Conservation (phyloP, 1,140 invertebrate genomes). For the Proales similis region DNA sequence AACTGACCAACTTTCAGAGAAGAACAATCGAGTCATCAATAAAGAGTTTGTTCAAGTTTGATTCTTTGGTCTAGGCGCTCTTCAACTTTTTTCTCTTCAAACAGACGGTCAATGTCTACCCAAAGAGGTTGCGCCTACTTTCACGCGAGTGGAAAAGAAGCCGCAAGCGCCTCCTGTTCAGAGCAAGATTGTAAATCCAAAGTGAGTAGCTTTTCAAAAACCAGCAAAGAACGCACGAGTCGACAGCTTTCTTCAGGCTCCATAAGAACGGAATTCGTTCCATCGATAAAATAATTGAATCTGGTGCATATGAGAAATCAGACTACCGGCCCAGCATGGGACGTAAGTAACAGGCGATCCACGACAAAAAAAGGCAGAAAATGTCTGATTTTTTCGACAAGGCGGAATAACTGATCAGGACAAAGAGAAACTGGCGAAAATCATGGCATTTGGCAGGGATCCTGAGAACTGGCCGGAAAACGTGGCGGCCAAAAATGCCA, state of each 20-base stretch:
- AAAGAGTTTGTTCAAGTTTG: slow-evolving; percentile 4
- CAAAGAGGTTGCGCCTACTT: slow-evolving; percentile 7
- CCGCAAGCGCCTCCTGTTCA: background rate
- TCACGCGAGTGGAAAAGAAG: slow-evolving; percentile 4
- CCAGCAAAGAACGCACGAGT: background rate
- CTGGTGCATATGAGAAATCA: slow-evolving; percentile 36
- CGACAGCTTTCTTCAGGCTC: background rate
- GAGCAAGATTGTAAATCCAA: slow-evolving; percentile 4
- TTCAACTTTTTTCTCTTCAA: background rate
- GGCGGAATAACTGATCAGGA: slow-evolving; percentile 30
- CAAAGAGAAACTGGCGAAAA: slow-evolving; percentile 30
- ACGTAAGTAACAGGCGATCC: background rate
- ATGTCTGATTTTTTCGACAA: background rate
- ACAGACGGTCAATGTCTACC: slow-evolving; percentile 25
- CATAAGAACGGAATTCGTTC: slow-evolving; percentile 3
- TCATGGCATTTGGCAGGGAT: slow-evolving; percentile 37
- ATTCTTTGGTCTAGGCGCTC: background rate
- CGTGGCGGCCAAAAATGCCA: background rate
- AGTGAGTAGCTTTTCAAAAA: background rate
- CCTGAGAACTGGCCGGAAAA: slow-evolving; percentile 3
- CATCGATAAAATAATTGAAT: slow-evolving; percentile 27
- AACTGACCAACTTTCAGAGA: slow-evolving; percentile 30
- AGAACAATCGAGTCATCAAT: background rate
- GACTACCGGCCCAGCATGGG: slow-evolving; percentile 17
- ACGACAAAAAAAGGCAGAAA: background rate